A percentile compares a stretch with the other conserved stretches of the same genome.
phyloP scores from a whole-genome alignment of 2,888 invertebrate genomes.

The Conops quadrifasciatus region DNA sequence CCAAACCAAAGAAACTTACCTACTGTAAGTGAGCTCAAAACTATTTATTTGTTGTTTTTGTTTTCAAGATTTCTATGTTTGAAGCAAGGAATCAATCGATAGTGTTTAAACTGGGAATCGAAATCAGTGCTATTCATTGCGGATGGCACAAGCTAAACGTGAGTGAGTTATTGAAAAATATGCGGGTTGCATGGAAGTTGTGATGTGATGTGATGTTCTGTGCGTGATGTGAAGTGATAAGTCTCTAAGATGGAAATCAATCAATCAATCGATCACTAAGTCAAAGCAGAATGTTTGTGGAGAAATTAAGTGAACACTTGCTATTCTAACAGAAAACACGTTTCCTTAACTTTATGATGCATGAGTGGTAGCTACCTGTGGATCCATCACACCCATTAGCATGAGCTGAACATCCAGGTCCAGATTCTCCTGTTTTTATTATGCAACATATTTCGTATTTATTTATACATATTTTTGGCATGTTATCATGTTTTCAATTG shows the following conservation, averaged over 20 bases:
- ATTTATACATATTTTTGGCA: neutral
- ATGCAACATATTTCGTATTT: slow-evolving; percentile 1
- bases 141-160: neutral
- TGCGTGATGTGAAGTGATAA: neutral
- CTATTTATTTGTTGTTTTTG: no score
- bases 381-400: slow-evolving; percentile 93
- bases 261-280: slow-evolving; percentile 5
- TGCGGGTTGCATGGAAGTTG: slow-evolving; percentile 4
- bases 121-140: neutral
- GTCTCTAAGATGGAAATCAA: neutral
- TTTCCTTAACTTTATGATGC: slow-evolving; percentile 26
- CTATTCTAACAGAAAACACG: slow-evolving; percentile 25
- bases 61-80: no score
- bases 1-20: no score
- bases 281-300: slow-evolving; percentile 21
- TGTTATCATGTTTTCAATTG: slow-evolving; percentile 5
- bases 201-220: neutral
- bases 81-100: neutral
- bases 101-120: neutral
- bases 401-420: slow-evolving; percentile 90
- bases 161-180: neutral
- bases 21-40: no score
- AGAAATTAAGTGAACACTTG: slow-evolving; percentile 24
- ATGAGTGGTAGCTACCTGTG: slow-evolving; percentile 73
- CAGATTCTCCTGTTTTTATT: slow-evolving; percentile 73